Evolutionary conservation across 2,797 vertebrate species (phyloP).

Genomic region (Zonotrichia albicollis): DNA sequence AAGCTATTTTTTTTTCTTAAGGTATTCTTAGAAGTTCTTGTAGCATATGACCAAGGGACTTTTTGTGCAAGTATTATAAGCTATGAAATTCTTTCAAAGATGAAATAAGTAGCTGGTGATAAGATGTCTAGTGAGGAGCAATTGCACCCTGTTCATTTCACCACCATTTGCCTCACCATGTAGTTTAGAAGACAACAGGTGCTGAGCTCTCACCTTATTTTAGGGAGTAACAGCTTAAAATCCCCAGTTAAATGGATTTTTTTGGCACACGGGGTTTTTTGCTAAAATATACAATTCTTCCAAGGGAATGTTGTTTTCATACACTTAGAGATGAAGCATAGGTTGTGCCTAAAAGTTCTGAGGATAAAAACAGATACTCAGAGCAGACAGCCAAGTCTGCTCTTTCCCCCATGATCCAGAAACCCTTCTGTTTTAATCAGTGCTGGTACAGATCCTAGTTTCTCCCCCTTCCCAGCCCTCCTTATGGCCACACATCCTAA

Average conservation of each 20-base stretch:
- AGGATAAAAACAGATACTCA: background rate
- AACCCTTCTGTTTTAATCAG: background rate
- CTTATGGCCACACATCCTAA: background rate
- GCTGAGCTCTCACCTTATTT: background rate
- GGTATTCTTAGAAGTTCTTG: background rate
- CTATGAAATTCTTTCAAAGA: background rate
- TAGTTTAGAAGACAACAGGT: background rate
- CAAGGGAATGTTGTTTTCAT: background rate
- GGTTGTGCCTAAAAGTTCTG: accelerated
- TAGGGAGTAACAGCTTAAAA: background rate
- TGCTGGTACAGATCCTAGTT: background rate
- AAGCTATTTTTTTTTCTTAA: background rate
- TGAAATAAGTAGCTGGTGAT: background rate
- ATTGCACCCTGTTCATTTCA: background rate
- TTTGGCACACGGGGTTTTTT: background rate
- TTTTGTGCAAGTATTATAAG: background rate
- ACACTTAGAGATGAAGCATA: background rate
- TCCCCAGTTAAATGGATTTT: background rate
- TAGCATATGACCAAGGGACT: background rate
- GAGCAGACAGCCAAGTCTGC: background rate
- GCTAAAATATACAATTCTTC: background rate
- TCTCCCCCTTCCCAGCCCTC: background rate
- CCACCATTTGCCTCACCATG: background rate
- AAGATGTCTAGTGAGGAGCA: background rate
- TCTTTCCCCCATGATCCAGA: background rate